Evolutionary conservation across 1,140 invertebrate genomes (phyloP).

Genomic region (Choristoneura fumiferana): DNA sequence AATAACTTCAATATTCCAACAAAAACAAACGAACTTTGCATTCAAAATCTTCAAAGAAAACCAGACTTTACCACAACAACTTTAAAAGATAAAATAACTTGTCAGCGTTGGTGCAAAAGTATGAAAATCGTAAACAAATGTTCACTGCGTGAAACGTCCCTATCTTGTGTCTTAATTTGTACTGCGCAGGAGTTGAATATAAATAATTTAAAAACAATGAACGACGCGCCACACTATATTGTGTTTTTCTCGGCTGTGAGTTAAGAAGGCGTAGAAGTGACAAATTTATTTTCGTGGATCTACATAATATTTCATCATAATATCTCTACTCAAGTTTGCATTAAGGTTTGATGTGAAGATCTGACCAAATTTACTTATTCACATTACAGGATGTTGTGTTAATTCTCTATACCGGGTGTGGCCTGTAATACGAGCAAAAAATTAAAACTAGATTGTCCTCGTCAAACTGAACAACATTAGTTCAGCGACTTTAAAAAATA

Average conservation of each 20-base stretch:
- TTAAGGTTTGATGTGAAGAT: too few relatives aligned
- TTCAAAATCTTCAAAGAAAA: constrained; percentile 1
- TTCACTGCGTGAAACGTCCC: constrained; percentile 33
- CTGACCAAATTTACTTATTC: too few relatives aligned
- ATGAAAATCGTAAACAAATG: constrained; percentile 37
- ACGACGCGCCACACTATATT: constrained; percentile 23
- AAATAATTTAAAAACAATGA: constrained; percentile 67
- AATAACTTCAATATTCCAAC: not conserved
- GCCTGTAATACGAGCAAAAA: too few relatives aligned
- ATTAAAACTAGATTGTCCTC: too few relatives aligned
- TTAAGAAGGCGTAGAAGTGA: constrained; percentile 7
- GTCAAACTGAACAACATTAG: too few relatives aligned
- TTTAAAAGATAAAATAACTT: not conserved
- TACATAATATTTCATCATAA: too few relatives aligned
- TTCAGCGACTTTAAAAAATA: too few relatives aligned
- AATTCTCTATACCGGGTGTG: too few relatives aligned
- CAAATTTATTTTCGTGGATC: not conserved
- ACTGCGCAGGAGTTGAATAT: constrained; percentile 36
- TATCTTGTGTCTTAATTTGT: constrained; percentile 62
- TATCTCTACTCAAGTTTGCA: too few relatives aligned
- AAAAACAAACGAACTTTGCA: constrained; percentile 10
- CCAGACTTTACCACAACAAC: not conserved
- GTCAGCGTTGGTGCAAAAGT: not conserved
- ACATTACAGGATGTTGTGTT: too few relatives aligned
- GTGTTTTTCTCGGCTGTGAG: not conserved